Percentiles rank a stretch among this genome's conserved stretches.
phyloP scores from a whole-genome alignment of 2,113 vertebrate genomes.

The Coturnix japonica region DNA sequence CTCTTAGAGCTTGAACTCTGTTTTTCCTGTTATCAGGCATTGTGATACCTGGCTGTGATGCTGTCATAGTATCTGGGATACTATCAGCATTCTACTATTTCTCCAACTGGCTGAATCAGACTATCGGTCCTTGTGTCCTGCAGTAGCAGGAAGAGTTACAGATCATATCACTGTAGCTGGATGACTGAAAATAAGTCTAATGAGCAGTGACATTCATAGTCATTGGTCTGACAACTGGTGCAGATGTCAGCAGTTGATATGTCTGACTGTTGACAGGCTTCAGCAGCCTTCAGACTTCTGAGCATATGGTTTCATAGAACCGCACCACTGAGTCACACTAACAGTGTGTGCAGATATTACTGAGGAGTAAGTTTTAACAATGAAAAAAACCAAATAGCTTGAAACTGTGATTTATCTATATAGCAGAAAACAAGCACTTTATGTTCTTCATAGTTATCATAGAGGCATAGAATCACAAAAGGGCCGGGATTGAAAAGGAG shows the following conservation, averaged over 20 bases:
- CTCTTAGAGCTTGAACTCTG: background rate
- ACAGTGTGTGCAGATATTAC: background rate
- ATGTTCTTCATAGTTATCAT: background rate
- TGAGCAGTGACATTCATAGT: constrained; percentile 51
- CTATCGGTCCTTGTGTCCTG: background rate
- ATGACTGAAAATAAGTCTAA: constrained; percentile 54
- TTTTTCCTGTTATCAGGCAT: background rate
- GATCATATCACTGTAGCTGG: background rate
- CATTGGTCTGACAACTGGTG: constrained; percentile 1
- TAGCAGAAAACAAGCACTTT: background rate
- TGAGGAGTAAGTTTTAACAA: background rate
- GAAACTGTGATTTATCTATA: background rate
- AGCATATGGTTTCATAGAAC: constrained; percentile 53
- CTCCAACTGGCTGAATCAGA: constrained; percentile 21
- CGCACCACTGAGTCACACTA: background rate
- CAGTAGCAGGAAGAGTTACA: constrained; percentile 13
- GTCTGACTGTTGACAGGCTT: constrained; percentile 44
- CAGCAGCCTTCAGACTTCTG: constrained; percentile 3
- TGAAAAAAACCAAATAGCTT: background rate
- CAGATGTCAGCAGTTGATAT: constrained; percentile 51
- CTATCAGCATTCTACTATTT: constrained; percentile 9
- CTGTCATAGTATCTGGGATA: constrained; percentile 37
- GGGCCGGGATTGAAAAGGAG: too few relatives aligned
- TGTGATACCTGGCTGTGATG: constrained; percentile 1
- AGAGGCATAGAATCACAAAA: too few relatives aligned